phyloP scores from a whole-genome alignment of 2,888 invertebrate genomes.

The Stenolophus ochropezus region DNA sequence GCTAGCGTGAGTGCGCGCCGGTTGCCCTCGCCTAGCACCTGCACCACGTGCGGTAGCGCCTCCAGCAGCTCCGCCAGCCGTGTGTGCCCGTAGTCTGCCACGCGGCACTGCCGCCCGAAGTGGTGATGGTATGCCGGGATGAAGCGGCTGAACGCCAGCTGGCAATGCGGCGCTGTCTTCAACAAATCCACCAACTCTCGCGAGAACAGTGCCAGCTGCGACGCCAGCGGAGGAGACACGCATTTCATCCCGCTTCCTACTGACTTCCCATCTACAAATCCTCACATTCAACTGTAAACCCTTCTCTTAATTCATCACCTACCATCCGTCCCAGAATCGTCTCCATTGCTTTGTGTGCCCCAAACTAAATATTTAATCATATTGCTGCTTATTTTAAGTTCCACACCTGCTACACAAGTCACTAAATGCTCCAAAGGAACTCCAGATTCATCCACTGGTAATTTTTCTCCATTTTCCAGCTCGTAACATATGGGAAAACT shows the following conservation, averaged over 20 bases:
- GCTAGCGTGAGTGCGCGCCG: conserved; percentile 91
- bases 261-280: neutral
- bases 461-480: conserved; percentile 79
- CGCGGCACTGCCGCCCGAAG: conserved; percentile 95
- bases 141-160: conserved; percentile 88
- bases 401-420: conserved; percentile 86
- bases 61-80: conserved; percentile 93
- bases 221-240: conserved; percentile 80
- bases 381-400: conserved; percentile 73
- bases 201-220: conserved; percentile 86
- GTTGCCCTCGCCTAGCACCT: conserved; percentile 93
- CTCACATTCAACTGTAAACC: too few relatives aligned
- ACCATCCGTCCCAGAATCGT: conserved; percentile 70
- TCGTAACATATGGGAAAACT: conserved; percentile 90
- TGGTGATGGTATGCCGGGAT: conserved; percentile 98
- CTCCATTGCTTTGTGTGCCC: conserved; percentile 67
- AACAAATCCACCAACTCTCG: conserved; percentile 91
- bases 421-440: conserved; percentile 94
- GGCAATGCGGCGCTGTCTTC: conserved; percentile 87
- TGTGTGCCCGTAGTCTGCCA: conserved; percentile 97
- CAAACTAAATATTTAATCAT: conserved; percentile 76
- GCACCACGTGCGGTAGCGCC: conserved; percentile 89
- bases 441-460: conserved; percentile 81
- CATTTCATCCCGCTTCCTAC: too few relatives aligned
- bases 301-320: too few relatives aligned